phyloP scores from a whole-genome alignment of 2,113 vertebrate genomes.

The Amazona guildingii region DNA sequence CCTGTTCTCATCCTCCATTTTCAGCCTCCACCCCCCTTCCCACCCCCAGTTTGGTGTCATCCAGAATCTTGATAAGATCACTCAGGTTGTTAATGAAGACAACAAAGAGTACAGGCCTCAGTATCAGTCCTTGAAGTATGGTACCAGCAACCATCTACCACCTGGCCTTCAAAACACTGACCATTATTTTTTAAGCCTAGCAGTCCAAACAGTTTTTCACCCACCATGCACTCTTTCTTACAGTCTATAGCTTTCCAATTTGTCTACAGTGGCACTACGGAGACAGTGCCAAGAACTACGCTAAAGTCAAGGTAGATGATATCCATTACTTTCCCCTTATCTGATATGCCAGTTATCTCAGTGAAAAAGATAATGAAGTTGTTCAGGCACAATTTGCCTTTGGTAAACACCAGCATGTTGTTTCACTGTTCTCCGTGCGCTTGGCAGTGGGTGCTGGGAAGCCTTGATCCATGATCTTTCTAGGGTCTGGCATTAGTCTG shows the following conservation, averaged over 20 bases:
- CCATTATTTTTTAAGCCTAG: neutral
- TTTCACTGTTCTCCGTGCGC: neutral
- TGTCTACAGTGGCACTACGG: neutral
- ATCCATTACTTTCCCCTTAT: neutral
- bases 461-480: neutral
- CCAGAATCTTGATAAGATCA: neutral
- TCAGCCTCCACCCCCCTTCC: neutral
- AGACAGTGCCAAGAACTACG: neutral
- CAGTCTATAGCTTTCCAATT: neutral
- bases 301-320: neutral
- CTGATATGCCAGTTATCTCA: neutral
- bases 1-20: neutral
- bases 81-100: neutral
- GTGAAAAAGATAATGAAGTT: neutral
- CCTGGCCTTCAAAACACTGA: neutral
- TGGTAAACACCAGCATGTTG: neutral
- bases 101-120: neutral
- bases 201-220: neutral
- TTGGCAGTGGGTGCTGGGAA: neutral
- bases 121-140: neutral
- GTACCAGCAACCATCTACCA: neutral
- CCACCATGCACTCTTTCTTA: neutral
- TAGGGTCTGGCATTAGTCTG: neutral
- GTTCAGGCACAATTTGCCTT: neutral
- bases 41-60: neutral